Evolutionary conservation across 1,140 invertebrate genomes (phyloP).

Genomic region (Zaprionus capensis): DNA sequence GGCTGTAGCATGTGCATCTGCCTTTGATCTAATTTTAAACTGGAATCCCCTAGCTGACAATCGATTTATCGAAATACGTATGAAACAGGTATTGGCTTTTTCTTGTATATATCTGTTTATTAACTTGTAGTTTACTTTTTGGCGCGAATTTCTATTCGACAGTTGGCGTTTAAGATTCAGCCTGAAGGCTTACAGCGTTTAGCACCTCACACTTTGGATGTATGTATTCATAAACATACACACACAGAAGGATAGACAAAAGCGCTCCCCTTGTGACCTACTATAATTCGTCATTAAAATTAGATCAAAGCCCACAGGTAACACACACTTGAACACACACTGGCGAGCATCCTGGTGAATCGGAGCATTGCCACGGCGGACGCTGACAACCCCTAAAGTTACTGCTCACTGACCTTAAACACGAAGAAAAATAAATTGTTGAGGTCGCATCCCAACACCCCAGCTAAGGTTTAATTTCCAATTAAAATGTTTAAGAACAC

Average conservation of each 20-base stretch:
- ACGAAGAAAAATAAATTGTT: background rate
- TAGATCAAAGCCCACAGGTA: conserved; percentile 7
- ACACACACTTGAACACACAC: conserved; percentile 1
- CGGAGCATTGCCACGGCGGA: background rate
- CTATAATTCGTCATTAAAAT: conserved; percentile 3
- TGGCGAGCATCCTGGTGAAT: background rate
- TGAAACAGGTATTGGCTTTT: background rate
- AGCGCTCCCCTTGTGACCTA: background rate
- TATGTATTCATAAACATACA: too few species aligned
- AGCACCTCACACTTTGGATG: background rate
- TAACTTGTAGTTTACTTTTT: background rate
- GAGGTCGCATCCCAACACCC: background rate
- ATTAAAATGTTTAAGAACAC: background rate
- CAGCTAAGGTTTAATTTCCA: background rate
- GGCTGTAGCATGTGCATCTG: background rate
- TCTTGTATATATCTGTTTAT: background rate
- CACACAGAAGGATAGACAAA: background rate
- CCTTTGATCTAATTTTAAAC: background rate
- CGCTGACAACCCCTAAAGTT: background rate
- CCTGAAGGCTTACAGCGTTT: background rate
- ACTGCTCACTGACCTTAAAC: conserved; percentile 4
- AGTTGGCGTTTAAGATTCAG: background rate
- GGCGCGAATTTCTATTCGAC: background rate
- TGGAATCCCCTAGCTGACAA: background rate
- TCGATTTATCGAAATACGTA: background rate